Conservation (phyloP, 2,888 invertebrate genomes). For the Caenorhabditis wallacei region DNA sequence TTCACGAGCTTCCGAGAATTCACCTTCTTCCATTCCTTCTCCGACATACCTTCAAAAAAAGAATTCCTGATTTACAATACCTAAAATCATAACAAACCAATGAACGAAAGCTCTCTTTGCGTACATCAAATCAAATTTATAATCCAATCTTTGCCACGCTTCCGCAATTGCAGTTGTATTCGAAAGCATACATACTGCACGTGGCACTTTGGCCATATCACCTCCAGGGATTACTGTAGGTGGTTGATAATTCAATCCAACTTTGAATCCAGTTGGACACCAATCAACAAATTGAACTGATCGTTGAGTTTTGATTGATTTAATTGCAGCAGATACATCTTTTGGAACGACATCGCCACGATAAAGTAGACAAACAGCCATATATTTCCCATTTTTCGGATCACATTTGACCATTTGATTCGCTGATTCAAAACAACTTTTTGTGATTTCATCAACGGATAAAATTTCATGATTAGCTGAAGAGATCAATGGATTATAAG, state of each 20-base stretch:
- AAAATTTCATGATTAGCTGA: slow-evolving; percentile 76
- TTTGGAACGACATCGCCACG: slow-evolving; percentile 94
- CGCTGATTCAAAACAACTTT: slow-evolving; percentile 91
- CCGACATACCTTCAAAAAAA: slow-evolving; percentile 84
- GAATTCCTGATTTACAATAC: not conserved
- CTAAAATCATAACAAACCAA: slow-evolving; percentile 72
- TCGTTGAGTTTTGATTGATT: slow-evolving; percentile 94
- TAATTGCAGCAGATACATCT: slow-evolving; percentile 94
- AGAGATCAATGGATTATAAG: slow-evolving; percentile 84
- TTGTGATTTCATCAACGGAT: slow-evolving; percentile 90
- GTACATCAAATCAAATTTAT: slow-evolving; percentile 90
- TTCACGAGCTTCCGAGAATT: slow-evolving; percentile 82
- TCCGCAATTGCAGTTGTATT: slow-evolving; percentile 95
- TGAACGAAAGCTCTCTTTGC: slow-evolving; percentile 86
- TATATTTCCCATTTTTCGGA: slow-evolving; percentile 87
- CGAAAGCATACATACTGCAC: slow-evolving; percentile 91
- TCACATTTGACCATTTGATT: slow-evolving; percentile 94
- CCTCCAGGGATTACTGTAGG: slow-evolving; percentile 93
- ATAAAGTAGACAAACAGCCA: slow-evolving; percentile 84
- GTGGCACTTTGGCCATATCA: slow-evolving; percentile 88
- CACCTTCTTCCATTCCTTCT: slow-evolving; percentile 83
- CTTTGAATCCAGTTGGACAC: slow-evolving; percentile 84
- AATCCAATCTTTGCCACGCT: slow-evolving; percentile 90
- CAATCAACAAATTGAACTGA: slow-evolving; percentile 90
- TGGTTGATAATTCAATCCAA: slow-evolving; percentile 86